A percentile compares a stretch with the other conserved stretches of the same genome.
These are phyloP conservation scores for Accipiter virgatus DNA, from an alignment of 2,113 vertebrate species.

Conservation along the genomic window DNA sequence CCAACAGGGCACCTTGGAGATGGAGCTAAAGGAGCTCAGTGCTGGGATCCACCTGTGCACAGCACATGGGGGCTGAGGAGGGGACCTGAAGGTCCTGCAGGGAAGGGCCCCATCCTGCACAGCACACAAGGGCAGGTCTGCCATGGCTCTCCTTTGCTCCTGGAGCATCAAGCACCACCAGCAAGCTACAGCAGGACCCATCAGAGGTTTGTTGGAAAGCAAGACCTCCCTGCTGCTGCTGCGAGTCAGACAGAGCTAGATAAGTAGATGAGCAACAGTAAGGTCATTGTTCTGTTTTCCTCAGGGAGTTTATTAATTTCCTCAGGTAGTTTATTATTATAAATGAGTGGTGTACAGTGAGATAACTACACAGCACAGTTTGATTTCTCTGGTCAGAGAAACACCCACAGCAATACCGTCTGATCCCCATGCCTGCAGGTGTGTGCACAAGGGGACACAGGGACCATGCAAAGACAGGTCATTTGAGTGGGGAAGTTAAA, in stretches of 20 bases:
- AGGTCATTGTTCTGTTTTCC: neutral
- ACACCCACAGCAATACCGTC: fast-evolving
- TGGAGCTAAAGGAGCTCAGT: neutral
- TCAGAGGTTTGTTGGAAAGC: neutral
- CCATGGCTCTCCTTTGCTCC: neutral
- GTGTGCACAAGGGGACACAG: neutral
- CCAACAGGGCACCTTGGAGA: neutral
- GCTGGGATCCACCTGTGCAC: fast-evolving
- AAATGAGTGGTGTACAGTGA: neutral
- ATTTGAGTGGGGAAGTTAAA: neutral
- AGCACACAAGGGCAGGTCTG: neutral
- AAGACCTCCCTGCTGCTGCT: neutral
- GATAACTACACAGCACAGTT: no score
- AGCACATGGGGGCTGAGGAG: no score
- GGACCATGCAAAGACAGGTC: neutral
- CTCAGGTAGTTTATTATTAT: neutral
- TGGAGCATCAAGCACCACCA: neutral
- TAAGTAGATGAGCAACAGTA: neutral
- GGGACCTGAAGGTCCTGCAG: neutral
- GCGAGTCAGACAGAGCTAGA: neutral
- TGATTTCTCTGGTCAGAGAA: neutral
- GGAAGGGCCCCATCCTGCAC: neutral
- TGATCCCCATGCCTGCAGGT: neutral
- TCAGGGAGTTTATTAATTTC: neutral
- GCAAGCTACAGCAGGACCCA: neutral